Evolutionary conservation across 2,113 vertebrate genomes (phyloP), one percentile per base, ranked within the genome.

Genomic region (Tachuris rubrigastra): DNA sequence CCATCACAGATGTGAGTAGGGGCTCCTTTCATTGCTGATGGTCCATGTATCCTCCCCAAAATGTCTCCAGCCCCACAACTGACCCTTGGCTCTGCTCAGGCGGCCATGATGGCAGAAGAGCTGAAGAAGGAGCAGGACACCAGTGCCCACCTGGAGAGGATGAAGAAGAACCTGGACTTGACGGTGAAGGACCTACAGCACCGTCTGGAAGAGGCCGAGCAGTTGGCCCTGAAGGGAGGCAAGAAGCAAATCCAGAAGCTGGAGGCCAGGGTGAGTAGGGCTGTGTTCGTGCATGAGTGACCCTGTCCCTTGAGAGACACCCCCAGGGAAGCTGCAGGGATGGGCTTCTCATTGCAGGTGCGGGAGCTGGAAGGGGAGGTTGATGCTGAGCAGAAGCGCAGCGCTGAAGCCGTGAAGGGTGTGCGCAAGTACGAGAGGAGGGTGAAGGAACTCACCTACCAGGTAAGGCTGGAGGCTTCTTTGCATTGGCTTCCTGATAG

Each of bases 71-170:
- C 0, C 55, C 17, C 6, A 53, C 41, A 65, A 23, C 21, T 33
- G 21, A 8, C 11, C 24, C 1, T 65, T 76, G 91, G 11, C 46
- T 80, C 8, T 42, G 17, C 5, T 14, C 17, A 98, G 98, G 98
- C 96, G 0, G 98, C 99, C 87, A 98, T 99, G 99, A 99, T 99
- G 99, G 98, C 99, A 0, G 99, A 99, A 94, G 98, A 99, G 95
- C 97, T 99, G 69, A 99, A 99, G 97, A 99, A 99, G 94, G 99
- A 99, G 90, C 99, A 99, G 94, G 99, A 41, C 39, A 42, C 46
- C 41, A 35, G 47, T 49, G 47, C 47, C 47, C 47, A 49, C 47
- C 47, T 49, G 47, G 47, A 49, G 47, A 49, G 47, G 47, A 49
- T 49, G 47, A 49, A 49, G 47, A 49, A 49, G 47, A 49, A 49